Evolutionary conservation across 2,113 vertebrate species (phyloP).

Genomic region (Chauna torquata): DNA sequence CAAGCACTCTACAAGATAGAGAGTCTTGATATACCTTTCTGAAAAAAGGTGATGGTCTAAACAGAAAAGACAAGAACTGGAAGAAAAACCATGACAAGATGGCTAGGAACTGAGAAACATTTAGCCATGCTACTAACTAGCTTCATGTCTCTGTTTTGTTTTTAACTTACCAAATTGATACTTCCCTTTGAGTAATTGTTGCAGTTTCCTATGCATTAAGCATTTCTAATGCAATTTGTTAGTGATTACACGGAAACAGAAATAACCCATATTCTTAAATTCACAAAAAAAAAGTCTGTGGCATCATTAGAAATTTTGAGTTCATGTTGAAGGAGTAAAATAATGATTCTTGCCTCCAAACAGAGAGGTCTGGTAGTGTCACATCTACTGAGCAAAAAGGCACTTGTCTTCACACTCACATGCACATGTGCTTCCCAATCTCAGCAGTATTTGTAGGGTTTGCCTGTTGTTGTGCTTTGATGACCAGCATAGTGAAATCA

Average conservation of each 20-base stretch:
- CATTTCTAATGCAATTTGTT: not conserved
- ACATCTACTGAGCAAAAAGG: not conserved
- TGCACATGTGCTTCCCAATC: not conserved
- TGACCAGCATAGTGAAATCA: not conserved
- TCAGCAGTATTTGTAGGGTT: not conserved
- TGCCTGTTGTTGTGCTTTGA: not conserved
- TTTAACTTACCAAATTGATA: not conserved
- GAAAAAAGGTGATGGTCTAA: not conserved
- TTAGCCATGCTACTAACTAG: not conserved
- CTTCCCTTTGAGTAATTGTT: not conserved
- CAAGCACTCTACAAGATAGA: not conserved
- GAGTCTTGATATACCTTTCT: not conserved
- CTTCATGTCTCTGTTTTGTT: not conserved
- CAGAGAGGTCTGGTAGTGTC: not conserved
- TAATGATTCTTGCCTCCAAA: not conserved
- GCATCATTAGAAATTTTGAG: not conserved
- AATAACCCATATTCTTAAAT: not conserved
- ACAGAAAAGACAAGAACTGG: not conserved
- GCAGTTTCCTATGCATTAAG: not conserved
- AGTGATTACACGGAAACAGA: not conserved
- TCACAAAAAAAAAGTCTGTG: not conserved
- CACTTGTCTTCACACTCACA: not conserved
- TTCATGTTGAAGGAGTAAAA: not conserved
- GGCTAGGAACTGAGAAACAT: not conserved
- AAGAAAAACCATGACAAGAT: not conserved